Percentiles rank a stretch among this genome's conserved stretches.
Conservation (phyloP, 2,797 vertebrate species). For the Rhinophrynus dorsalis region DNA sequence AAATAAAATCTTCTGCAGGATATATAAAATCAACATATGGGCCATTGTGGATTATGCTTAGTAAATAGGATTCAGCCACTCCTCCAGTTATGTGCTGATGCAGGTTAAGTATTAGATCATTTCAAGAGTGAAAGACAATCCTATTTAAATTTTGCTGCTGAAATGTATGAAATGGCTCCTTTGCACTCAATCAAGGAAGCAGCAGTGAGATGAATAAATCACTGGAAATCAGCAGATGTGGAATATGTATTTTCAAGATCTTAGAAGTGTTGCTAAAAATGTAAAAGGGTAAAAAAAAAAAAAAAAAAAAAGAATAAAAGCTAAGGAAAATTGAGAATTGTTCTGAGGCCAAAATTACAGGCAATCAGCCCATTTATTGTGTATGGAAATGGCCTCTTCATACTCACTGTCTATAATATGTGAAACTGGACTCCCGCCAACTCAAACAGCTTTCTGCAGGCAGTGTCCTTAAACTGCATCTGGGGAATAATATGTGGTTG, state of each 20-base stretch:
- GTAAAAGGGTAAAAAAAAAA: slow-evolving; percentile 12
- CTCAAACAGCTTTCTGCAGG: slow-evolving; percentile 26
- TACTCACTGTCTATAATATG: slow-evolving; percentile 21
- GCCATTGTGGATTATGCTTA: not conserved
- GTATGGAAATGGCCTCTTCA: slow-evolving; percentile 23
- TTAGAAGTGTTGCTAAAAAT: slow-evolving; percentile 18
- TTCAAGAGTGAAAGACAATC: slow-evolving; percentile 7
- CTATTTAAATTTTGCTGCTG: slow-evolving; percentile 26
- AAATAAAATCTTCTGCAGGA: not conserved
- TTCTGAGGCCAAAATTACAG: slow-evolving; percentile 14
- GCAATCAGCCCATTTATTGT: slow-evolving; percentile 40
- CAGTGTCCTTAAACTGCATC: slow-evolving; percentile 37
- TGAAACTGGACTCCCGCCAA: slow-evolving; percentile 37
- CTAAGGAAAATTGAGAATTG: slow-evolving; percentile 10
- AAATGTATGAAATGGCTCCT: slow-evolving; percentile 16
- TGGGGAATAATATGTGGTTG: slow-evolving; percentile 36
- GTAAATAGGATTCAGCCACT: slow-evolving; percentile 11
- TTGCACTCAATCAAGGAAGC: slow-evolving; percentile 31
- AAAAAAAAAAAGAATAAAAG: slow-evolving; percentile 2
- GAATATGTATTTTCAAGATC: slow-evolving; percentile 25
- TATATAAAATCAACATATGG: not conserved
- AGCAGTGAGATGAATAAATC: slow-evolving; percentile 28
- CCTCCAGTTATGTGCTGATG: slow-evolving; percentile 1
- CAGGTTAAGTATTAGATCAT: slow-evolving; percentile 32
- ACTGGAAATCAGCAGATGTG: slow-evolving; percentile 40